Evolutionary conservation across 2,797 vertebrate species (phyloP), one percentile per base, ranked within the genome.

Genomic region (Heterohyrax brucei): DNA sequence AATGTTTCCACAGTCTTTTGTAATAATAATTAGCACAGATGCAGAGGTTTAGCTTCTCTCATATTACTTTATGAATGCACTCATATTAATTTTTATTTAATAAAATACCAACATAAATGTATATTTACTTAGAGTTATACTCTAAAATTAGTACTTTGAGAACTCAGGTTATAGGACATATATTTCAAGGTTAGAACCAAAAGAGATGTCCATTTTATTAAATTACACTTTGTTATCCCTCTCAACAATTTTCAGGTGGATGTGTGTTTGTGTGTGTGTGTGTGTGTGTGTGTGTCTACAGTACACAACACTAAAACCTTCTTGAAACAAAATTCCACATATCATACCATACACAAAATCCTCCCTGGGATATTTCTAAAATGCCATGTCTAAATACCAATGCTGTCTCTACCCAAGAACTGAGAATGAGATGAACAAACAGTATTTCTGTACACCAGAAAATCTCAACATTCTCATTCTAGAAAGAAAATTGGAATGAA

Each of bases 401-500:
- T 22, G 18, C 21, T 62, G 70, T 46, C 91, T 95, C 93, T 61
- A 18, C 13, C 44, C 2, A 14, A 95, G 59, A 76, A 89, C 8
- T 44, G 72, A 87, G 79, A 97, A 83, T 39, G 85, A 96, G 91
- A 85, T 30, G 56, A 97, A 91, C 30, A 89, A 10, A 13, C n/a
- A 94, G 30, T 14, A 24, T 77, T 77, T 77, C 68, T 84, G 91
- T 86, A 93, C 84, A 82, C 28, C 48, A 93, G 61, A 97, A 95
- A 44, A 82, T 95, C 70, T 93, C 90, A 70, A 21, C 50, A 92
- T 59, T 78, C 78, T 96, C 96, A 96, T 5, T 68, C 96, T 92
- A 70, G 33, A 95, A 97, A 92, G 96, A 93, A 61, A 87, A 98
- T 92, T 93, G 72, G 56, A 95, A 81, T 9, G 22, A 98, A 96